Evolutionary conservation across 1,140 invertebrate species (phyloP), one percentile per base, ranked within the genome.

Genomic region (Nomia melanderi): DNA sequence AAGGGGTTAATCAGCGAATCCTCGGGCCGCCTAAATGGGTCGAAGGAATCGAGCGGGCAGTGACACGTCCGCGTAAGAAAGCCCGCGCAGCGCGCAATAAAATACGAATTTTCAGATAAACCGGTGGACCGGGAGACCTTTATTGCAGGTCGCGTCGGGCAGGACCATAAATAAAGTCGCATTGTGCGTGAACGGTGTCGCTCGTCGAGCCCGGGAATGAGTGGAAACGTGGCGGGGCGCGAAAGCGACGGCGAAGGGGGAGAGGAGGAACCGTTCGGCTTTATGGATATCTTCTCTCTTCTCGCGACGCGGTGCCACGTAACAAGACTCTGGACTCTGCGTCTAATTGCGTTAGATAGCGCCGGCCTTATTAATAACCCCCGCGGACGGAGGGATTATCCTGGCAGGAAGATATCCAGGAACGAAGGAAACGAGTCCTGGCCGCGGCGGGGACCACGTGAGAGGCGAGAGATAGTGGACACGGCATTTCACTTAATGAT

Each of bases 401-500:
- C 83, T 47, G 70, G 44, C 53, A 60, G 66, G 44, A 81, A 57
- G 83, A 84, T 85, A 85, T 77, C 76, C 79, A 63, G 50, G 47
- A 67, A 81, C 66, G 70, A 66, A 85, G 73, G 76, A 79, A 84
- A 85, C 80, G 83, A 79, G 76, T 84, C 78, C 36, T 65, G 70
- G 31, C 11, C 63, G 69, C 53, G 62, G 60, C 73, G 69, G 70
- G 64, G 39, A 8, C 75, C 60, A 74, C 77, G 87, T 85, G 89
- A 89, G 88, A 88, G 88, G 81, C 85, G 70, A 82, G 80, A 90
- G 90, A 90, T 92, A 91, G 88, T 85, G 90, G 90, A 92, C 91
- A 91, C 86, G 91, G 90, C 91, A 92, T 91, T 91, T 92, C 91
- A 91, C 91, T 92, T 92, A 92, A 91, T 91, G 91, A 91, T 91